A percentile compares a stretch with the other conserved stretches of the same genome.
phyloP scores from a whole-genome alignment of 92 coral and sea anemone genomes.

The Porites evermanni region DNA sequence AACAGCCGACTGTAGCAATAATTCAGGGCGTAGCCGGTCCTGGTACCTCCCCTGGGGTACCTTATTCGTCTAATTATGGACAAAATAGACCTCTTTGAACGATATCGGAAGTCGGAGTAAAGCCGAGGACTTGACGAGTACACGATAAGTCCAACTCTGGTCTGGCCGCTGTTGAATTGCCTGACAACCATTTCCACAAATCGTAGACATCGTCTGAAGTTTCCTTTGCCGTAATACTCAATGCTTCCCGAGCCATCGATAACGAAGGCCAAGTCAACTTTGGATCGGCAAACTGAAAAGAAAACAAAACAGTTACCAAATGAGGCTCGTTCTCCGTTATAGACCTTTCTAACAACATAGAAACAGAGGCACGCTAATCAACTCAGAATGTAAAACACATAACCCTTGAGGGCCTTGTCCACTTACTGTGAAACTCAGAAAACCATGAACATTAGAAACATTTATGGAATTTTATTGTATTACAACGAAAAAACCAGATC shows the following conservation, averaged over 20 bases:
- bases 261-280: conserved; percentile 68
- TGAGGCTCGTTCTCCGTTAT: too few relatives aligned
- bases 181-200: conserved; percentile 67
- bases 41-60: conserved; percentile 55
- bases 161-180: conserved; percentile 35
- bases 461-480: too few relatives aligned
- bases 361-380: too few relatives aligned
- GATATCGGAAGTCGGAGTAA: conserved; percentile 42
- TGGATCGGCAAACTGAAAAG: conserved; percentile 38
- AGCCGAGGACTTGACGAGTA: neutral
- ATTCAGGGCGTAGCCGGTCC: conserved; percentile 48
- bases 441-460: too few relatives aligned
- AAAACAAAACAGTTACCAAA: neutral
- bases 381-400: too few relatives aligned
- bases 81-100: conserved; percentile 14
- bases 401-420: too few relatives aligned
- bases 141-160: neutral
- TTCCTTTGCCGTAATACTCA: conserved; percentile 50
- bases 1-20: conserved; percentile 13
- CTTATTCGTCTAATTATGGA: conserved; percentile 40
- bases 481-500: too few relatives aligned
- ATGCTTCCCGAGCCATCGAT: conserved; percentile 74
- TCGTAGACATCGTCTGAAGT: conserved; percentile 61
- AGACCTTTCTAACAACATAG: too few relatives aligned
- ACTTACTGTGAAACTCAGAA: too few relatives aligned